A percentile compares a stretch with the other conserved stretches of the same genome.
These are phyloP conservation scores for Cynoglossus semilaevis DNA, from an alignment of 2,113 vertebrate species.

Conservation along the genomic window DNA sequence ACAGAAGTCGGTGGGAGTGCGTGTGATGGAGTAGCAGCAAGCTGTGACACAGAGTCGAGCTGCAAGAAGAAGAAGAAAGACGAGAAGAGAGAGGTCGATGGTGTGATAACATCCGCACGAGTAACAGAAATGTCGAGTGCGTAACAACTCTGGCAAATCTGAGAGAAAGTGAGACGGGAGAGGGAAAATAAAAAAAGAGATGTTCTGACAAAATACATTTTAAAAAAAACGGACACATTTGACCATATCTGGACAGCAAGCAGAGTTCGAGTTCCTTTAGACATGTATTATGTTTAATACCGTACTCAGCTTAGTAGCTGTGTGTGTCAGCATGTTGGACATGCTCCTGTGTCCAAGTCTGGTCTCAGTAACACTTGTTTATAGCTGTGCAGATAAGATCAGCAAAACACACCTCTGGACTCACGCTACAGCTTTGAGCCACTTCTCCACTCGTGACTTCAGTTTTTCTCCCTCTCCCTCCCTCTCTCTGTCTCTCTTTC, in stretches of 20 bases:
- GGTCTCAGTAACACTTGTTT: constrained; percentile 64
- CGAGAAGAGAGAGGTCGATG: constrained; percentile 38
- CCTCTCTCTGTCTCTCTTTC: constrained; percentile 1
- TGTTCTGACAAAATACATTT: background rate
- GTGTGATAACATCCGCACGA: constrained; percentile 39
- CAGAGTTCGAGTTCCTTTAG: background rate
- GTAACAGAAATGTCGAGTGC: constrained; percentile 25
- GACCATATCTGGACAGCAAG: background rate
- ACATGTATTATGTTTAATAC: constrained; percentile 17
- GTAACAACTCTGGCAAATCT: constrained; percentile 19
- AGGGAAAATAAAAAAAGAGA: background rate
- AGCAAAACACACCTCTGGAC: constrained; percentile 66
- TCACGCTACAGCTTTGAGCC: constrained; percentile 63
- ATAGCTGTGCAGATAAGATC: constrained; percentile 64
- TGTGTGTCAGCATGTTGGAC: constrained; percentile 4
- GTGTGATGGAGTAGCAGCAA: constrained; percentile 57
- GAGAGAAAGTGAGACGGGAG: background rate
- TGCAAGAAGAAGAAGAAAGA: constrained; percentile 31
- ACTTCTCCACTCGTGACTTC: constrained; percentile 32
- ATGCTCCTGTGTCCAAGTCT: constrained; percentile 35
- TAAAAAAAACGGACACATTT: background rate
- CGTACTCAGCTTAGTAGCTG: constrained; percentile 22
- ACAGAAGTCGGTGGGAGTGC: constrained; percentile 38
- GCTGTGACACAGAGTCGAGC: constrained; percentile 50
- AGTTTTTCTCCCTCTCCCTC: constrained; percentile 8